Evolutionary conservation across 2,113 vertebrate genomes (phyloP), one percentile per base, ranked within the genome.

Genomic region (Puffinus mauretanicus): DNA sequence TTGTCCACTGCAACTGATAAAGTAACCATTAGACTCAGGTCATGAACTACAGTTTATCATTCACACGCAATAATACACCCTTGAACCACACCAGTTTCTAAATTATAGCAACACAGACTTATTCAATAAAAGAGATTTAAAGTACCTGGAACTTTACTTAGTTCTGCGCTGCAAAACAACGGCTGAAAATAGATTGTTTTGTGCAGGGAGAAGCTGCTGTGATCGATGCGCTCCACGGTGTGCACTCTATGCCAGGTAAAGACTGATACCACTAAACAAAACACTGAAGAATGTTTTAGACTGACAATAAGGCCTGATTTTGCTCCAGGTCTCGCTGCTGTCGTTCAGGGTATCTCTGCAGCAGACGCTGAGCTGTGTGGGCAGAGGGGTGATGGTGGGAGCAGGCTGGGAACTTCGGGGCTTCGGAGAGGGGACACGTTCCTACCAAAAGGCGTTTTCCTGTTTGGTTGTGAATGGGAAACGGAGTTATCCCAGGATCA

Each of bases 11-110:
- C 97, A 96, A 97, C 90, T 97, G 97, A 95, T 96, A 98, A 97
- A 97, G 97, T 96, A 94, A 97, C 97, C 98, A 97, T 98, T 98
- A 98, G 98, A 95, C 96, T 96, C 93, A 94, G 98, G 98, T 98
- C 98, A 95, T 88, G 97, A 98, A 98, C 97, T 97, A 90, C 85
- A 90, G 95, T 94, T 97, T 97, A 88, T 93, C 92, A 86, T 96
- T 97, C 90, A 54, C 88, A 44, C 30, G 51, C 94, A 97, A 92
- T 96, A 82, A 95, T 96, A 95, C 72, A 96, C 93, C 71, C 90
- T 80, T 64, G 81, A 82, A 91, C 61, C 89, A 52, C 42, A 16
- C 66, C 57, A 62, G 32, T 87, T 96, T 85, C 71, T 86, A 86
- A 97, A 93, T 94, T 92, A 82, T 20, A 85, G 82, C 79, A 65